Evolutionary conservation across 2,797 vertebrate genomes (phyloP).

Genomic region (Anabacerthia variegaticeps): DNA sequence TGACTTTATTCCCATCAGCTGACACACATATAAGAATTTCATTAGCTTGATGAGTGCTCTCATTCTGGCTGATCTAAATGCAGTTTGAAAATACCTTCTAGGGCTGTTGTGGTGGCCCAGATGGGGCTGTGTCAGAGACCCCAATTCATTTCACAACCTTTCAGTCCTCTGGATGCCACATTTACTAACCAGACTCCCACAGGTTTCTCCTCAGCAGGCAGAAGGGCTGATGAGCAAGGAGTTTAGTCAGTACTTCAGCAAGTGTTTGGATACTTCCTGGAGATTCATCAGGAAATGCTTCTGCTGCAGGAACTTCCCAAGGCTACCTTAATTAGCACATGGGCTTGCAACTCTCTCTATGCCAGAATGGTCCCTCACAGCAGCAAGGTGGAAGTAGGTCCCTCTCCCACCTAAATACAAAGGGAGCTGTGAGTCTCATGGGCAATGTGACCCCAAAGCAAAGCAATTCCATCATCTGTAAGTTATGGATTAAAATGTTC

Average conservation of each 20-base stretch:
- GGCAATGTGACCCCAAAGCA: not conserved
- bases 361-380: not conserved
- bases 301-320: not conserved
- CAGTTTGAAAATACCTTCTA: constrained; percentile 55
- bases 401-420: not conserved
- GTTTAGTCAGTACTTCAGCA: not conserved
- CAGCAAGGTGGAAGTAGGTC: not conserved
- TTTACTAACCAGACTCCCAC: not conserved
- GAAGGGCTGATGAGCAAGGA: constrained; percentile 13
- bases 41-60: constrained; percentile 20
- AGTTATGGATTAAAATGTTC: not conserved
- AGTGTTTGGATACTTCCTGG: not conserved
- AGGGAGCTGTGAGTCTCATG: not conserved
- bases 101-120: constrained; percentile 38
- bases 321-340: not conserved
- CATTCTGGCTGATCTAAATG: constrained; percentile 13
- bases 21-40: constrained; percentile 18
- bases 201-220: not conserved
- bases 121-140: constrained; percentile 45
- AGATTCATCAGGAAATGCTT: not conserved
- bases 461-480: not conserved
- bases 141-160: constrained; percentile 37
- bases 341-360: not conserved
- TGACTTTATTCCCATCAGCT: constrained; percentile 21
- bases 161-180: not conserved